These are phyloP conservation scores for Oreohelix idahoensis DNA, from an alignment of 1,140 invertebrate genomes.

Conservation along the genomic window DNA sequence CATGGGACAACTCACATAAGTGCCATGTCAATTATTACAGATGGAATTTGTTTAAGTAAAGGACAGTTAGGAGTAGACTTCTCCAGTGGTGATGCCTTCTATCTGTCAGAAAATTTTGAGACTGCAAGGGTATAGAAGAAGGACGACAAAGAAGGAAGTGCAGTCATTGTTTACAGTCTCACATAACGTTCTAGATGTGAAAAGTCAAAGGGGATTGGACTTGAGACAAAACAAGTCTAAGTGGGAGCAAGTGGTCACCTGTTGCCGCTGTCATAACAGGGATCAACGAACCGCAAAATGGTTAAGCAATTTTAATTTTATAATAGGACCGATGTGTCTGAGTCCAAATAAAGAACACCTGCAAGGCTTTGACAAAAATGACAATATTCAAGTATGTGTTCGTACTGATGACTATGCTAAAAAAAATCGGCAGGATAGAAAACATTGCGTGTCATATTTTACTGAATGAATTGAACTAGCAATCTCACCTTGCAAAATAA, in stretches of 20 bases:
- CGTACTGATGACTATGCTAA: not conserved
- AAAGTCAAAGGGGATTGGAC: not conserved
- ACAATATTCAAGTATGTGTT: not conserved
- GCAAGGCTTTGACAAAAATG: not conserved
- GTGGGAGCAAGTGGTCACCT: not conserved
- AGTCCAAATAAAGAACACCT: not conserved
- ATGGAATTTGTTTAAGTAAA: not conserved
- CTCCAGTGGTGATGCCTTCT: constrained; percentile 7
- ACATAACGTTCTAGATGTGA: not conserved
- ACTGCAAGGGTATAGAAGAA: not conserved
- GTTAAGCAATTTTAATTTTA: not conserved
- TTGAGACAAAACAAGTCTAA: not conserved
- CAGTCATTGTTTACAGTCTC: not conserved
- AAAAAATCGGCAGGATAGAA: not conserved
- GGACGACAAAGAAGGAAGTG: not conserved
- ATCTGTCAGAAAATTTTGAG: not conserved
- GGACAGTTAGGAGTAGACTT: not conserved
- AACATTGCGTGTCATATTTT: constrained; percentile 10
- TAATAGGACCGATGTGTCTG: not conserved
- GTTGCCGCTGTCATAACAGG: not conserved
- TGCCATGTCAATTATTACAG: not conserved
- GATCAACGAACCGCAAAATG: not conserved
- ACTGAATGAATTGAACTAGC: too few species aligned
- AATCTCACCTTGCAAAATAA: too few species aligned
- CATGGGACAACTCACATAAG: not conserved